Evolutionary conservation across 2,113 vertebrate genomes (phyloP).

Genomic region (Oreochromis tanganicae): DNA sequence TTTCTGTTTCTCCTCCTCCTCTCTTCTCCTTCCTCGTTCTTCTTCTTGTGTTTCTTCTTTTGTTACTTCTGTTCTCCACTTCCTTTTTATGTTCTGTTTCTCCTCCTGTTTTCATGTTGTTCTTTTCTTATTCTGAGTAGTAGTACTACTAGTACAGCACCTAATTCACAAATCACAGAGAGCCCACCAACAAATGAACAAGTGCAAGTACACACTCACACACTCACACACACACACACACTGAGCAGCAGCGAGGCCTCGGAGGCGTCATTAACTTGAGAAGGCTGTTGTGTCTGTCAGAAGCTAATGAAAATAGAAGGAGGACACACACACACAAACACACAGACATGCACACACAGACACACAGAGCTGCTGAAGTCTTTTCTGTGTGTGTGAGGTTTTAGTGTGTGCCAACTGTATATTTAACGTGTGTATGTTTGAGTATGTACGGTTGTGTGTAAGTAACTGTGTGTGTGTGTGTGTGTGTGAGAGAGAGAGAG

Average conservation of each 20-base stretch:
- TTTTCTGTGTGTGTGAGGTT: not conserved
- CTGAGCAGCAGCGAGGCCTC: slow-evolving; percentile 33
- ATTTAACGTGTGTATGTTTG: not conserved
- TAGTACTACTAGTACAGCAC: not conserved
- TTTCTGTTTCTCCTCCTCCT: not conserved
- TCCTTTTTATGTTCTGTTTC: not conserved
- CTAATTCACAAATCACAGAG: not conserved
- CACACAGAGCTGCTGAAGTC: not conserved
- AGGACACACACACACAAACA: slow-evolving; percentile 11
- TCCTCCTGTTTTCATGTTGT: not conserved
- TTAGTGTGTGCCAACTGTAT: not conserved
- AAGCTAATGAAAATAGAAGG: slow-evolving; percentile 62
- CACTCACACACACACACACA: not conserved
- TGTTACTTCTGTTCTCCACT: not conserved
- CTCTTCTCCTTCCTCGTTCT: not conserved
- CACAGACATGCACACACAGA: not conserved
- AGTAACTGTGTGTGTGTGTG: not conserved
- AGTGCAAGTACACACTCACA: not conserved
- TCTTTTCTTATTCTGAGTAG: not conserved
- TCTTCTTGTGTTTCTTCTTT: not conserved
- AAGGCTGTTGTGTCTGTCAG: slow-evolving; percentile 64
- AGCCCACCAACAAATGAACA: not conserved
- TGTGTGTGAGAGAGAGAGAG: not conserved
- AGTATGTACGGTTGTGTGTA: not conserved
- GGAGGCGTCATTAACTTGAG: slow-evolving; percentile 55